phyloP scores from a whole-genome alignment of 2,888 invertebrate genomes.

The Cylloceria caligata region DNA sequence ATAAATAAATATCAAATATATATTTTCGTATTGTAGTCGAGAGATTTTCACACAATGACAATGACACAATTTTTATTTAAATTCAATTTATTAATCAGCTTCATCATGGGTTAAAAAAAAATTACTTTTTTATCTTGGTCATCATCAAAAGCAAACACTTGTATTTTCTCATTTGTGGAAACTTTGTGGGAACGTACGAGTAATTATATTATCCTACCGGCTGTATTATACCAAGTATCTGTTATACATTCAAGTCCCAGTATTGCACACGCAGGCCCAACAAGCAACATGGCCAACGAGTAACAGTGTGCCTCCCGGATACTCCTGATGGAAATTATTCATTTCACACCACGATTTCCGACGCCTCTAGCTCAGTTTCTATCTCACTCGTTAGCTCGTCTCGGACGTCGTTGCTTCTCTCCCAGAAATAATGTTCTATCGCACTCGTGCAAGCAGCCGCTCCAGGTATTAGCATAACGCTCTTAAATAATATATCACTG shows the following conservation, averaged over 20 bases:
- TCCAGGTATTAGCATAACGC: constrained; percentile 77
- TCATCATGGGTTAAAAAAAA: too few species aligned
- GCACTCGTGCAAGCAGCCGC: constrained; percentile 60
- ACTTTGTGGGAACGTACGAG: constrained; percentile 56
- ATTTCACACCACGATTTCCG: constrained; percentile 71
- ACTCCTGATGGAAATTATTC: constrained; percentile 71
- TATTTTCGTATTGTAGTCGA: too few species aligned
- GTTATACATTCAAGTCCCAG: constrained; percentile 42
- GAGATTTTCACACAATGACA: too few species aligned
- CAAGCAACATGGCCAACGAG: constrained; percentile 23
- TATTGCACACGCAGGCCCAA: constrained; percentile 27
- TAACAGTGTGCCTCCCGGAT: constrained; percentile 38
- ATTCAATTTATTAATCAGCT: too few species aligned
- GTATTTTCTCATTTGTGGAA: constrained; percentile 47
- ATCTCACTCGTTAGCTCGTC: constrained; percentile 21
- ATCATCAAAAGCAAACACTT: neutral
- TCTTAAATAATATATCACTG: constrained; percentile 81
- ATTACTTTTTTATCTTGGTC: too few species aligned
- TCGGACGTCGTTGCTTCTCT: constrained; percentile 59
- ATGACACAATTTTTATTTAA: too few species aligned
- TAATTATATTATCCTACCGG: constrained; percentile 55
- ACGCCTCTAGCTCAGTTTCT: constrained; percentile 67
- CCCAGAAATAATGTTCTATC: constrained; percentile 72
- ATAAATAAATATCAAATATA: too few species aligned
- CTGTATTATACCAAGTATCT: constrained; percentile 56